Base-by-base conservation (phyloP, 92 coral and sea anemone genomes). In the Phenganax subtilis region DNA sequence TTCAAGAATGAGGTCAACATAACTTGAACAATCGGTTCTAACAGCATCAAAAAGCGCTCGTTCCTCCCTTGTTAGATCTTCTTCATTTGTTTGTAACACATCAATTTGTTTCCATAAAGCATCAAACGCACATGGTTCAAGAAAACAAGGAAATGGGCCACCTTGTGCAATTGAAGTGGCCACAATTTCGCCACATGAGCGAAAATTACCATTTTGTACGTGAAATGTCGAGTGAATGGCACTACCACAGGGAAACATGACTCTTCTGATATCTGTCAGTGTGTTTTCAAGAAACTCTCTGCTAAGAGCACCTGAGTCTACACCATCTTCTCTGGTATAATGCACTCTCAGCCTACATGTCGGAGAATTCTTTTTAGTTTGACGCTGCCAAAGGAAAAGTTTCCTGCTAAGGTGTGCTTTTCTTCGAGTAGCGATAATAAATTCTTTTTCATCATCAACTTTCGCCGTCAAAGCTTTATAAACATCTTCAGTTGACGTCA, bases 281-380 rank as follows among this genome's bases (percentile, higher is more conserved):
- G 51, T 63, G 30, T 74, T 83, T 57, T 51, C 86, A 63, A 83
- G 81, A 57, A 83, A 74, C 56, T 83, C 72, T 64, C 61, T 73
- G 75, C 80, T 83, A 60, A 83, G 55, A 73, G 86, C 86, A 74
- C 86, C 81, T 25, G 77, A 76, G 63, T 83, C 80, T 51, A 83
- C 63, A 29, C 81, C 86, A 74, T 83, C 81, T 62, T 83, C 86
- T 51, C 81, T 75, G 59, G 51, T 60, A 51, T 83, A 83, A 75
- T 74, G 86, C 60, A 83, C 81, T 62, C 57, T 74, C 6, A 83
- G 75, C 63, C 57, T 59, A 44, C 64, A 55, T 9, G 75, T 83
- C 61, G 86, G 81, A 51, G 71, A 56, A 54, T 60, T 82, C 76
- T 82, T 82, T 53, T 71, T 82, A 17, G 85, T 67, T 71, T 70